Evolutionary conservation across 2,888 invertebrate species (phyloP), one percentile per base, ranked within the genome.

Genomic region (Andrena marginata): DNA sequence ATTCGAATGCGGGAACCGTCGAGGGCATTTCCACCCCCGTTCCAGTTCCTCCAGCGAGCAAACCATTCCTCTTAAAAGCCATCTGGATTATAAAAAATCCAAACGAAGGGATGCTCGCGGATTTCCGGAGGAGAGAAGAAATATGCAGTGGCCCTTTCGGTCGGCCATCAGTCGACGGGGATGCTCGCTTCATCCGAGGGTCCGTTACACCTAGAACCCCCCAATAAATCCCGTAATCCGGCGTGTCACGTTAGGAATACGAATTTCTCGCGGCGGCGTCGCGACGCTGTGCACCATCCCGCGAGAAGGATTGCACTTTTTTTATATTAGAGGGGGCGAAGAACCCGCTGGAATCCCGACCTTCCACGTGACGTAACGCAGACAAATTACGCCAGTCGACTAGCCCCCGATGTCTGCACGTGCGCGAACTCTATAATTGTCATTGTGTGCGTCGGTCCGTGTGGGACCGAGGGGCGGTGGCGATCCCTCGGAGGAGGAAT

Each of bases 311-410:
- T 90, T 89, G 90, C 89, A 88, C 77, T 86, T 87, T 86, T 84
- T 81, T 86, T 87, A 87, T 87, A 86, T 87, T 87, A 87, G 73
- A 63, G 51, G 42, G 80, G 74, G 56, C 72, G 51, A 69, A 74
- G 64, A 42, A 82, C 72, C 71, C 77, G 77, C 69, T 67, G 77
- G 64, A 80, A 78, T 85, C 83, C 87, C 86, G 84, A 88, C 88
- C 82, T 87, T 87, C 85, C 88, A 71, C 88, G 88, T 87, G 89
- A 85, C 85, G 85, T 90, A 91, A 91, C 91, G 86, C 88, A 89
- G 85, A 91, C 91, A 91, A 91, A 91, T 91, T 91, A 90, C 90
- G 86, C 81, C 20, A 59, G 26, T 65, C 72, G 20, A 54, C 84
- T 70, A 20, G 23, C 26, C 54, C 65, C 20, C 62, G 5, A 26